Base-by-base conservation (phyloP, 1,140 invertebrate genomes). In the Sminthurides bifidus region DNA sequence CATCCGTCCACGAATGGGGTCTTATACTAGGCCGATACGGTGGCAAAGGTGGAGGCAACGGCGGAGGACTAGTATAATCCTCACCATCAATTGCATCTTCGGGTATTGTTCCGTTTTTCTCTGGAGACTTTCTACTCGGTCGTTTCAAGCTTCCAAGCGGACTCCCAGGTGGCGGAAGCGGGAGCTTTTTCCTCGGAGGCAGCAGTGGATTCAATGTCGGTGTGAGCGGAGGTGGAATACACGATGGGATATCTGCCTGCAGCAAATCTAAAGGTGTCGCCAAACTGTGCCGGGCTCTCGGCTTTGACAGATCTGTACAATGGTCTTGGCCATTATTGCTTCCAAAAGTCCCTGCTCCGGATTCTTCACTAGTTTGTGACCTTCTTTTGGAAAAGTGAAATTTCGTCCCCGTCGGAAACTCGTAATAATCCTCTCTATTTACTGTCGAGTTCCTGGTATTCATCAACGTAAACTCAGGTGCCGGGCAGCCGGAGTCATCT, bases 391-490 rank as follows among this genome's bases (percentile, higher is more conserved):
- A n/a, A n/a, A n/a, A n/a, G n/a, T n/a, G n/a, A 43, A 64, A 45
- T 41, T 61, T 64, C 6, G 63, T 61, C 44, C 59, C 57, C 0
- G 63, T 61, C 2, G 63, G 63, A 45, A 64, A 64, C 44, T 64
- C 63, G 30, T 64, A 64, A 31, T 56, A 64, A 59, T 64, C 63
- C 33, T 64, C 63, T 4, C n/a, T n/a, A n/a, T n/a, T n/a, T n/a
- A n/a, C n/a, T 41, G 52, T 53, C 50, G 46, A 1, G 17, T 38
- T n/a, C 35, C 46, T 3, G 52, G 40, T 15, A 51, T 38, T 41
- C 51, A 35, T 35, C 8, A n/a, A n/a, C 8, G 33, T 10, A 35
- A n/a, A 35, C n/a, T 10, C n/a, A 10, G 33, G 8, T n/a, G n/a
- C 33, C 33, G n/a, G 33, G 33, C 8, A 35, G 8, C 33, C 33